Evolutionary conservation across 1,140 invertebrate genomes (phyloP), one percentile per base, ranked within the genome.

Genomic region (Sitophilus oryzae): DNA sequence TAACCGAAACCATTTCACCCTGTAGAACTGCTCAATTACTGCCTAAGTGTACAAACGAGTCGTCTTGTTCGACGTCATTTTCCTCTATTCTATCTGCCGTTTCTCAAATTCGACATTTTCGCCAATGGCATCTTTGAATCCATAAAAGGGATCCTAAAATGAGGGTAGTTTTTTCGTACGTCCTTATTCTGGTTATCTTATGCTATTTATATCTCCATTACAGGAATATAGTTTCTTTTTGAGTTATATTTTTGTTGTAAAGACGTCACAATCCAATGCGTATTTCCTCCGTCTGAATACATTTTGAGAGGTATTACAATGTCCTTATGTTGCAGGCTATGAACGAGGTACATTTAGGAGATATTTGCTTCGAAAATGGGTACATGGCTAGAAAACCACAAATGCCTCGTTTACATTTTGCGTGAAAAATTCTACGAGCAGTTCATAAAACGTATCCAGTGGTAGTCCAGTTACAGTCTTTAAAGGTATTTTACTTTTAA

Each of bases 1-100:
- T n/a, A n/a, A n/a, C n/a, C n/a, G n/a, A n/a, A n/a, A n/a, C n/a
- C n/a, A n/a, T n/a, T n/a, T n/a, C n/a, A 9, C 9, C n/a, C 34
- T 9, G n/a, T n/a, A n/a, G 34, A 35, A 35, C 34, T 9, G n/a
- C 34, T 35, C n/a, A 9, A 35, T n/a, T 9, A 40, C 14, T 40
- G 38, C 14, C 38, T 40, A 14, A 14, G 5, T 40, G 38, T 14
- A 14, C 38, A 6, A 40, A 40, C 38, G 38, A 40, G 5, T 14
- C 38, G 38, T 40, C 14, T 40, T 40, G 38, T 40, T 40, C 14
- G 14, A 20, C 18, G 38, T 40, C 18, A 40, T 40, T 14, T 40
- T 40, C 38, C 14, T 5, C 38, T 14, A 8, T 40, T 14, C 18
- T 14, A 20, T 20, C 38, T 14, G 38, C 25, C 25, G 25, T 30